Base-by-base conservation (phyloP, 53 echinoderm and acorn worm species). In the Actinopyga echinites region DNA sequence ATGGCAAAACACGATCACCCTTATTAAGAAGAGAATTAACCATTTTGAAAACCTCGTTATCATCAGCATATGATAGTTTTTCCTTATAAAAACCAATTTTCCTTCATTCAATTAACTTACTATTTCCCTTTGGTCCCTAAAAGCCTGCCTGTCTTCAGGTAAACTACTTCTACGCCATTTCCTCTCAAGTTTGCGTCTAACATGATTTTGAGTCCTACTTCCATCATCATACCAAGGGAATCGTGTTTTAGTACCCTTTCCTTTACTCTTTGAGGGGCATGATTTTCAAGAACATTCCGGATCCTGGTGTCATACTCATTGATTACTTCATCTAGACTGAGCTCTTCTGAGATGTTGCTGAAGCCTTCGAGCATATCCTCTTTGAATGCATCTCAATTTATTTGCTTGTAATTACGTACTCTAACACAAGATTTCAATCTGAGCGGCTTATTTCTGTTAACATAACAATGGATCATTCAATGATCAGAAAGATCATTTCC, bases 121-220 rank as follows among this genome's bases (percentile, higher is more conserved):
- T 30, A 8, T 29, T 65, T 65, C 30, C 65, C 65, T 65, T 65
- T 65, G 30, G 31, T 65, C 30, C 30, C 6, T 65, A 65, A 65
- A 65, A 28, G 9, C 65, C 65, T 26, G 32, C 30, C 65, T 65
- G 13, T 65, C 65, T 29, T 65, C 65, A 24, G 30, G 65, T 65
- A 30, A 65, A 26, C 65, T 17, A 55, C 11, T 54, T 56, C 20
- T 79, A 56, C 33, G 56, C 56, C 55, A 79, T 17, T 24, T 33
- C 30, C 79, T 10, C 44, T 75, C 52, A 75, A 75, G 79, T 55
- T 19, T 79, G 24, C 79, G 79, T 52, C 79, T 49, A 29, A 56
- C 20, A 55, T 55, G 79, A 33, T n/a, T 52, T 49, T 49, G 53
- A 79, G 4, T 19, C 22, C 31, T 52, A 26, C 52, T 79, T 33